Evolutionary conservation across 2,888 invertebrate genomes (phyloP).

Genomic region (Drosophila parthenogenetica): DNA sequence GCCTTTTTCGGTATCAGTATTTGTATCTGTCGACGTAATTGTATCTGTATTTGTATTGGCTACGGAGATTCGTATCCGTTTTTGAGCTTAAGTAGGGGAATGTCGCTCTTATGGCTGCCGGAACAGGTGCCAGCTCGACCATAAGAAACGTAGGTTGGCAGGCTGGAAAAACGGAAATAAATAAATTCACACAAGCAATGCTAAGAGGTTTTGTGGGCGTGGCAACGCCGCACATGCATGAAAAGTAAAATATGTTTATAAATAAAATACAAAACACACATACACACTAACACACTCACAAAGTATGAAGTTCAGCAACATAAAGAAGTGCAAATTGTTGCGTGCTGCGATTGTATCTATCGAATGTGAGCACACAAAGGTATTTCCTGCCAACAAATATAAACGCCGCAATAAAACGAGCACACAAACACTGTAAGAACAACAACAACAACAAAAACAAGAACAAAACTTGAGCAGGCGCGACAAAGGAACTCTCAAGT

Average conservation of each 20-base stretch:
- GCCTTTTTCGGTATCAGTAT: slow-evolving; percentile 38
- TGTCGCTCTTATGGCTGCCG: slow-evolving; percentile 22
- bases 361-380: slow-evolving; percentile 70
- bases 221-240: slow-evolving; percentile 67
- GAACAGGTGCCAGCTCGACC: slow-evolving; percentile 63
- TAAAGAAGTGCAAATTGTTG: slow-evolving; percentile 81
- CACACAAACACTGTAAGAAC: slow-evolving; percentile 29
- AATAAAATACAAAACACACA: slow-evolving; percentile 46
- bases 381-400: slow-evolving; percentile 79
- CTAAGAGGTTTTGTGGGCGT: slow-evolving; percentile 14
- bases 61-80: slow-evolving; percentile 69
- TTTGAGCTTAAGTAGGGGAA: slow-evolving; percentile 50
- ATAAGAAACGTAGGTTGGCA: slow-evolving; percentile 23
- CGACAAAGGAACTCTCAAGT: slow-evolving; percentile 51
- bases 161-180: slow-evolving; percentile 63
- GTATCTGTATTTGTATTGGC: slow-evolving; percentile 41
- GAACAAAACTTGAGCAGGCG: slow-evolving; percentile 24
- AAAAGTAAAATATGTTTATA: slow-evolving; percentile 78
- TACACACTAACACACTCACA: slow-evolving; percentile 20
- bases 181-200: slow-evolving; percentile 62
- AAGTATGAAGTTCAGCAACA: slow-evolving; percentile 73
- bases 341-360: slow-evolving; percentile 79
- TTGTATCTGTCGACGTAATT: slow-evolving; percentile 32
- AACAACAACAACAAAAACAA: slow-evolving; percentile 25
- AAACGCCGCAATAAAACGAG: slow-evolving; percentile 71